Evolutionary conservation across 2,797 vertebrate genomes (phyloP), one percentile per base, ranked within the genome.

Genomic region (Sebastolobus alascanus): DNA sequence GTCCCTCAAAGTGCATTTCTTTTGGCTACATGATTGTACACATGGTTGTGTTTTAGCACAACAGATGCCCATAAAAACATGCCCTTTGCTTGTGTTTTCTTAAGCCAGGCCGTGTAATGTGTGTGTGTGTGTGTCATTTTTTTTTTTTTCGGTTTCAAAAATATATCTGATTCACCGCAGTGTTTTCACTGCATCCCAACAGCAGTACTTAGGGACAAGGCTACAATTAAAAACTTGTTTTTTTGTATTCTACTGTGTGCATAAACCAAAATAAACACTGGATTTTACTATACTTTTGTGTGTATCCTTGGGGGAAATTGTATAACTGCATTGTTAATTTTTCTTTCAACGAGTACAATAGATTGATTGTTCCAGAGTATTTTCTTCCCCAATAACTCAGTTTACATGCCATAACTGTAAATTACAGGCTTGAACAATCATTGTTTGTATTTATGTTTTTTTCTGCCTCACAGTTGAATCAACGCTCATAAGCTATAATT

Each of bases 191-290:
- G 69, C 65, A 67, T 77, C 31, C 13, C 52, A 65, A 43, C 52
- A 63, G 38, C 20, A 20, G 11, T 20, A 50, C 27, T 77, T 63
- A 14, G n/a, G 64, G 35, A 79, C n/a, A 75, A 38, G 68, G 31
- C n/a, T 40, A 82, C 18, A 84, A 76, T 68, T 27, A 60, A 65
- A 16, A 73, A 38, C 40, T 82, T 50, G 35, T 61, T 76, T 84
- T 73, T 86, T 77, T 82, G 25, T 87, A 75, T 79, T 82, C 5
- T 68, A 29, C 68, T 67, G 6, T 84, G 64, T 84, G 79, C 55
- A 77, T 75, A 78, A 78, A 76, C 46, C 55, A 78, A 84, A 95
- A 94, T 93, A 94, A 94, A 94, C 93, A 95, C 92, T 93, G 91
- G 90, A 94, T 91, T 91, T 93, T 88, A 80, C 29, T 27, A 43